Evolutionary conservation across 2,113 vertebrate genomes (phyloP), one percentile per base, ranked within the genome.

Genomic region (Pelusios castaneus): DNA sequence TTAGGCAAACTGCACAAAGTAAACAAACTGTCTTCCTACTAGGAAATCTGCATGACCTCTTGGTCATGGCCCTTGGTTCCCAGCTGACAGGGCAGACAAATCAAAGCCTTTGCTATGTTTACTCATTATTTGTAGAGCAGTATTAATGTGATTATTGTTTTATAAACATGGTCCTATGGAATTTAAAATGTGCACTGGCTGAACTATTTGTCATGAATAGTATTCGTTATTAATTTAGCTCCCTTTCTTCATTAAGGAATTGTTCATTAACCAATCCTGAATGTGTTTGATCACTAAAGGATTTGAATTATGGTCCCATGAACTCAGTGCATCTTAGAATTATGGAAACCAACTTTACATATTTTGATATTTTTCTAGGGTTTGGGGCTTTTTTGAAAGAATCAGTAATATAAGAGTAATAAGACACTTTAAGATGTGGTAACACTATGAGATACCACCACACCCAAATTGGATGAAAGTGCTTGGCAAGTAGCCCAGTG

Each of bases 381-480:
- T 77, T 82, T 73, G 47, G 10, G 47, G 47, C 22, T 83, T 41
- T 91, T 95, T 93, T 83, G 92, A 92, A 94, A 91, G 93, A 88
- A 83, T 81, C 86, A 88, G 84, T 31, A 89, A 90, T 87, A 82
- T 78, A 85, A 51, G 67, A 87, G 79, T 34, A 93, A 91, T 93
- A 76, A 96, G 94, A 94, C 55, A 89, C 85, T 92, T 83, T 80
- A 70, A 13, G 47, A 91, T 97, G 97, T 97, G 92, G 97, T 88
- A 97, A 98, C 82, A 89, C 89, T 70, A 60, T 31, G 86, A 82
- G 85, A 88, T 92, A 97, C 93, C 93, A 85, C 93, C 97, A 97
- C 97, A 9, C 97, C 97, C 94, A 95, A 85, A 88, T 60, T 88
- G 34, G 92, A 96, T 96, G 96, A 97, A 97, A 89, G 90, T 76